These are phyloP conservation scores for Otus sunia DNA, from an alignment of 2,113 vertebrate genomes.

Conservation along the genomic window DNA sequence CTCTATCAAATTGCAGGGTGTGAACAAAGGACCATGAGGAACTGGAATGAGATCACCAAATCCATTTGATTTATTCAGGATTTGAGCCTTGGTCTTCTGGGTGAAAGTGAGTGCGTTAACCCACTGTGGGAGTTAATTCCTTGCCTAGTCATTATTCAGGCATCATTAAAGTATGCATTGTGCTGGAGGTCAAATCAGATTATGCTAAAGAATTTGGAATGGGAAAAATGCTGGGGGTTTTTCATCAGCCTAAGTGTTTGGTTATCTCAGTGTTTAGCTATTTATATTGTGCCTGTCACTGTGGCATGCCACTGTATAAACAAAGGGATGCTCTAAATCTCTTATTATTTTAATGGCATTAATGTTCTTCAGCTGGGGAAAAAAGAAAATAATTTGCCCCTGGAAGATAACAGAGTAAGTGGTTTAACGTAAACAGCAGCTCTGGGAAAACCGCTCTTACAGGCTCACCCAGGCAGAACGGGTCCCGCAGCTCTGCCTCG, in stretches of 20 bases:
- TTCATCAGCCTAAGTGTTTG: neutral
- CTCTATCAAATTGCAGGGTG: neutral
- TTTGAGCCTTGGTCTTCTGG: constrained; percentile 30
- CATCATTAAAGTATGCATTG: constrained; percentile 47
- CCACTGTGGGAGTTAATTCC: constrained; percentile 41
- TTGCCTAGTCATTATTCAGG: constrained; percentile 44
- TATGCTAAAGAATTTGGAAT: constrained; percentile 59
- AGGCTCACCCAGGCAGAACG: neutral
- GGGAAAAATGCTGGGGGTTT: constrained; percentile 38
- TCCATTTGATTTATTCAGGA: constrained; percentile 14
- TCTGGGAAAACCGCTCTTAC: neutral
- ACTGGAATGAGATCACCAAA: constrained; percentile 42
- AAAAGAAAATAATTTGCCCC: neutral
- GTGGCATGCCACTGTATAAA: constrained; percentile 28
- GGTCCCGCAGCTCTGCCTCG: fast-evolving
- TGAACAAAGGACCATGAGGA: neutral
- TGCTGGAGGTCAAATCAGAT: constrained; percentile 58
- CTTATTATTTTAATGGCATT: constrained; percentile 47
- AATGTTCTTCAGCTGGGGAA: neutral
- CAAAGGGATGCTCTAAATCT: constrained; percentile 30
- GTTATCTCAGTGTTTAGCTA: constrained; percentile 46
- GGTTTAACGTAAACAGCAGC: neutral
- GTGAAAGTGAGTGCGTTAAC: constrained; percentile 39
- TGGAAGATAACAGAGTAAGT: neutral
- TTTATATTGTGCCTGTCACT: constrained; percentile 47